phyloP scores from a whole-genome alignment of 2,797 vertebrate genomes.

The Onychomys arenicola region DNA sequence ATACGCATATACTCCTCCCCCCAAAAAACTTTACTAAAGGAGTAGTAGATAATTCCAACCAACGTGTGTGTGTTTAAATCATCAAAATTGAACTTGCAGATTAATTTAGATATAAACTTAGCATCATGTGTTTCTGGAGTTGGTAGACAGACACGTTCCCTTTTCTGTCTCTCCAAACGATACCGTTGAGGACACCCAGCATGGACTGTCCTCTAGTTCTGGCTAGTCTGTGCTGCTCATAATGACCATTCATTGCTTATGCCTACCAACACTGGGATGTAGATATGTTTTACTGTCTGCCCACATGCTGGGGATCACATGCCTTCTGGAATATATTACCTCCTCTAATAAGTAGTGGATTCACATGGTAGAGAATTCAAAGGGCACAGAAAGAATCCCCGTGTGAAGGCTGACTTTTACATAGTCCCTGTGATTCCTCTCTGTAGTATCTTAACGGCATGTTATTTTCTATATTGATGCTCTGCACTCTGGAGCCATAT shows the following conservation, averaged over 20 bases:
- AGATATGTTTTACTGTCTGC: neutral
- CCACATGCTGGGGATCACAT: neutral
- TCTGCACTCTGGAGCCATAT: neutral
- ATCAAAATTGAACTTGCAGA: neutral
- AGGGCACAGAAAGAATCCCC: neutral
- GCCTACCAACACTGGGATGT: neutral
- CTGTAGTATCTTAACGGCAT: rapidly evolving
- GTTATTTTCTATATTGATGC: neutral
- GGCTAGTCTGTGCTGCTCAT: neutral
- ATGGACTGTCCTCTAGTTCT: neutral
- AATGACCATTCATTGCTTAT: neutral
- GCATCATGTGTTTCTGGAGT: neutral
- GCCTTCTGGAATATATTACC: neutral
- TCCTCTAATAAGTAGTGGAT: neutral
- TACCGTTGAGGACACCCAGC: neutral
- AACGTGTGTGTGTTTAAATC: neutral
- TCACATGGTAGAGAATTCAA: neutral
- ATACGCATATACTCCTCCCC: neutral
- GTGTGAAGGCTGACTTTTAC: neutral
- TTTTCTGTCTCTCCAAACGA: neutral
- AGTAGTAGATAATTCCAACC: neutral
- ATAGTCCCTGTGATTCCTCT: too few relatives aligned
- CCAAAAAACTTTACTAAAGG: neutral
- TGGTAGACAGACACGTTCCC: neutral
- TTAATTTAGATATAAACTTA: constrained; percentile 16